Evolutionary conservation across 2,797 vertebrate genomes (phyloP), one percentile per base, ranked within the genome.

Genomic region (Nyctalus aviator): DNA sequence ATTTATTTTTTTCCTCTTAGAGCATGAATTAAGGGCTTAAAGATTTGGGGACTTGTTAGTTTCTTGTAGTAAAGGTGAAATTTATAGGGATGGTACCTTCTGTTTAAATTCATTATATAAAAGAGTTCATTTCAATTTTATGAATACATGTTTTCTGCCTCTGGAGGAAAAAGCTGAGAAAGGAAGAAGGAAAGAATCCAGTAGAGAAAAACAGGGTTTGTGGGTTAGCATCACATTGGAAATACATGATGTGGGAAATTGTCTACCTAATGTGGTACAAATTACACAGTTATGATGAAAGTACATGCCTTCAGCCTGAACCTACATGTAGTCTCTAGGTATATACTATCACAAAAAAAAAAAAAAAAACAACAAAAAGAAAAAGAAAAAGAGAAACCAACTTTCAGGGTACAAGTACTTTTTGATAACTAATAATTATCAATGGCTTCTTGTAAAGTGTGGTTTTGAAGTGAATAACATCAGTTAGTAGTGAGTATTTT

Each of bases 101-200:
- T 92, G 77, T 88, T 85, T n/a, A 8, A 93, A 68, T 86, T 75
- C 32, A 73, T 72, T 21, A 6, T 35, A n/a, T 69, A 0, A 90
- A 81, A 59, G 64, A 83, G 89, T 55, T 50, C 90, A 48, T 76
- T 91, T 69, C 48, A 48, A 44, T 96, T 85, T 91, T 88, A 93
- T 95, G 94, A 41, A 46, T 25, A 68, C 20, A 75, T 86, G 53
- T 25, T 91, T 76, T 91, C 15, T 86, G 35, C 14, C 46, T 75
- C 89, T 73, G 14, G 9, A 68, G 48, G 66, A 76, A 71, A 90
- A 85, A 76, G 41, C 64, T 83, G 76, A 85, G 89, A 68, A 69
- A 69, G 44, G 59, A 82, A 88, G 18, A 46, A 82, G 44, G 50
- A 64, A 73, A 68, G 11, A 71, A 14, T 68, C 35, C 30, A 6